Evolutionary conservation across 2,888 invertebrate genomes (phyloP).

Genomic region (Doris montereyensis): DNA sequence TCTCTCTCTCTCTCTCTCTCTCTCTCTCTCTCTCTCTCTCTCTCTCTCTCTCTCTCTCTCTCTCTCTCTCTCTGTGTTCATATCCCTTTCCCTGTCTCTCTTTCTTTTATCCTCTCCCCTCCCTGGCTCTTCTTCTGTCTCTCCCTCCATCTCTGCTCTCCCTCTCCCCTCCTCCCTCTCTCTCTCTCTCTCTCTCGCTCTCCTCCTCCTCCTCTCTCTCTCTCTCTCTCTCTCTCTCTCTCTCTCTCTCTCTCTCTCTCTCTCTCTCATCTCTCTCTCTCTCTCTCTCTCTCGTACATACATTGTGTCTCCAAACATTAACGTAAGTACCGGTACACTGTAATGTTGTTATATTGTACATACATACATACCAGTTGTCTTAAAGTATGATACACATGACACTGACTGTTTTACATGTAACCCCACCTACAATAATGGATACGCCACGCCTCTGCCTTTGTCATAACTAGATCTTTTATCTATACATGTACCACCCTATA

Average conservation of each 20-base stretch:
- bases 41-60: conserved; percentile 35
- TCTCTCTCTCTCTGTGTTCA: conserved; percentile 15
- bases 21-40: conserved; percentile 33
- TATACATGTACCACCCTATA: no score
- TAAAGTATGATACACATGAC: no score
- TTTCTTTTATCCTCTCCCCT: background rate
- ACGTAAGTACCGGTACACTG: no score
- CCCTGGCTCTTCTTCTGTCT: background rate
- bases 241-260: background rate
- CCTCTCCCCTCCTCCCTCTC: background rate
- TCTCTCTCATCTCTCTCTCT: no score
- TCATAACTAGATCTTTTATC: no score
- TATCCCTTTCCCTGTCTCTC: background rate
- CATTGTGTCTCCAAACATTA: no score
- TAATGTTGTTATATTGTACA: no score
- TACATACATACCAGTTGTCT: no score
- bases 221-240: background rate
- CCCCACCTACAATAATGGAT: no score
- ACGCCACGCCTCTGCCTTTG: no score
- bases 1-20: conserved; percentile 33
- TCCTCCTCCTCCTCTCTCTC: background rate
- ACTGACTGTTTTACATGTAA: no score
- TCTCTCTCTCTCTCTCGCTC: conserved; percentile 11
- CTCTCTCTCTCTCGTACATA: background rate
- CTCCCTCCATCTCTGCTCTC: background rate